Percentiles rank a stretch among this genome's conserved stretches.
phyloP scores from a whole-genome alignment of 2,113 vertebrate species.

The Cyphomyrus plagiostoma region DNA sequence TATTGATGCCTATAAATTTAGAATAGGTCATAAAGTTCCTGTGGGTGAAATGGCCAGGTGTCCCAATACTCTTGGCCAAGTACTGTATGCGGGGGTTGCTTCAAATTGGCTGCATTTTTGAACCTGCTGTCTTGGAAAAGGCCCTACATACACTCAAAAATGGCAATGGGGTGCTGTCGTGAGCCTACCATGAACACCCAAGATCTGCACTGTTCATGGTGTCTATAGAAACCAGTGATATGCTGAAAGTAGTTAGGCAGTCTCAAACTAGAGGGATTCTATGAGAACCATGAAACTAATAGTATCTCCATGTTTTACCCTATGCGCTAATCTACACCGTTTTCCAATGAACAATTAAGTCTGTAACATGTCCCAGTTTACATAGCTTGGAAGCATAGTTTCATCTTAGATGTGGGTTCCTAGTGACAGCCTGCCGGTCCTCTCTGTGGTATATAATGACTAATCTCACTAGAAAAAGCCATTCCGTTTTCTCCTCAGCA shows the following conservation, averaged over 20 bases:
- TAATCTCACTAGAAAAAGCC: not conserved
- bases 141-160: not conserved
- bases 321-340: not conserved
- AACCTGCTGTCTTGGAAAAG: not conserved
- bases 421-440: not conserved
- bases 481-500: not conserved
- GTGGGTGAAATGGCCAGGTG: too few species aligned
- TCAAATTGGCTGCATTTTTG: not conserved
- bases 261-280: not conserved
- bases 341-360: not conserved
- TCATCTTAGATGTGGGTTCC: not conserved
- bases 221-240: not conserved
- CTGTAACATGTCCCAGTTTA: not conserved
- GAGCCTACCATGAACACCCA: not conserved
- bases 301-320: not conserved
- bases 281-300: not conserved
- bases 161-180: not conserved
- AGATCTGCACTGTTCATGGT: not conserved
- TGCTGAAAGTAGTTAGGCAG: not conserved
- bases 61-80: too few species aligned
- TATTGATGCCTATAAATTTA: not conserved
- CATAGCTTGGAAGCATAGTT: not conserved
- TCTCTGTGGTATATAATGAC: not conserved
- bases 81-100: not conserved
- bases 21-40: not conserved